Evolutionary conservation across 2,888 invertebrate species (phyloP), one percentile per base, ranked within the genome.

Genomic region (Boloria euphrosyne): DNA sequence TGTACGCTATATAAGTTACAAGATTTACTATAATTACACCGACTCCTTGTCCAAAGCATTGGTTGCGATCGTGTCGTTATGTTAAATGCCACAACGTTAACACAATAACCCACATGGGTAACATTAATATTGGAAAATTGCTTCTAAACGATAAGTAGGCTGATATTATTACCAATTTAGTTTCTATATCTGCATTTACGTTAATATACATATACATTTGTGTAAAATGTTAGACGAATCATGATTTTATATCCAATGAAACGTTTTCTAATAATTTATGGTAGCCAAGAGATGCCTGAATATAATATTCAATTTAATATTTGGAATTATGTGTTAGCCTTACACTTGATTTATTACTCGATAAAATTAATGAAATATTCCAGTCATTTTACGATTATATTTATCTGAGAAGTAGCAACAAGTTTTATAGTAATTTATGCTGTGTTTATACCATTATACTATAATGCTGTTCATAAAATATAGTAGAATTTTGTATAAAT

Each of bases 41-140:
- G 43, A 64, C 65, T 54, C 43, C 61, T 58, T 59, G 31, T 66
- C 55, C 52, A 38, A 31, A 62, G 49, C 44, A 54, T 59, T 64
- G 64, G 71, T 74, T 71, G 74, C 74, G 73, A 75, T 79, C 78
- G 78, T 77, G 79, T 75, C 68, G 76, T 84, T 83, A 82, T 85
- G 83, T 85, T 68, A 68, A 86, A 81, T 83, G 81, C 76, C 77
- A 16, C 64, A 76, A 78, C 85, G 86, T 87, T 88, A 88, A 82
- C 86, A 88, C 84, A 78, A 84, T 87, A 85, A 89, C 87, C 88
- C 78, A 87, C 81, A 86, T 87, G 54, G 49, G 68, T 75, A 71
- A 73, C 78, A 82, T 82, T 81, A 83, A 81, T 65, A 68, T 77
- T 75, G 76, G 80, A 76, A 84, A 83, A 84, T 82, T 77, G 75